These are phyloP conservation scores for Corythucha ciliata DNA, from an alignment of 2,888 invertebrate genomes.

Conservation along the genomic window DNA sequence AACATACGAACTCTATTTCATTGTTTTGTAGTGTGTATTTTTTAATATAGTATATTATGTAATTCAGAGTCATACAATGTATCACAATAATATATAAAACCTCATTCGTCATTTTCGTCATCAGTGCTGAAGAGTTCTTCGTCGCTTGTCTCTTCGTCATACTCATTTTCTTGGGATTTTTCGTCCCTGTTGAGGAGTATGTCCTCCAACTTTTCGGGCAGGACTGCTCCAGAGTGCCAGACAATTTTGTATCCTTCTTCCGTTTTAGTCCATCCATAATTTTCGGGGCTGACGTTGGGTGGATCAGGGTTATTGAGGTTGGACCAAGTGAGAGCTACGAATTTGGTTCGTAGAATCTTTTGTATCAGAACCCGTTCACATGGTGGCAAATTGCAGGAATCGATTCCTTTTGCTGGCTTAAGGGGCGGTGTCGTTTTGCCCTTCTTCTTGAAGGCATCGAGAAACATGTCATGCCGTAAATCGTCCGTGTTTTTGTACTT, in stretches of 20 bases:
- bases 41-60: no score
- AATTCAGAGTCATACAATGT: no score
- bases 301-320: neutral
- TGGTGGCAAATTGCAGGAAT: conserved; percentile 9
- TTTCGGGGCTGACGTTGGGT: neutral
- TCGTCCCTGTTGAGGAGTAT: no score
- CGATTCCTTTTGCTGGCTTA: neutral
- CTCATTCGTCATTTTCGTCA: no score
- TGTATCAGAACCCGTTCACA: conserved; percentile 4
- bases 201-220: conserved; percentile 8
- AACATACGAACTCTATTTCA: no score
- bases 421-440: neutral
- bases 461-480: conserved; percentile 1
- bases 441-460: conserved; percentile 1
- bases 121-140: no score
- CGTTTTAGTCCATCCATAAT: conserved; percentile 15
- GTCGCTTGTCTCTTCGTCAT: no score
- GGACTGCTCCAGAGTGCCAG: conserved; percentile 7
- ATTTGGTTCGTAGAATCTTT: conserved; percentile 6
- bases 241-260: conserved; percentile 9
- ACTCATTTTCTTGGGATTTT: no score
- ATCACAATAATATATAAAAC: no score
- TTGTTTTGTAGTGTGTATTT: no score
- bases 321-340: conserved; percentile 5
- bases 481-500: neutral